Percentiles rank a stretch among this genome's conserved stretches.
Evolutionary conservation across 2,113 vertebrate genomes (phyloP).

Genomic region (Astatoreochromis straeleni): DNA sequence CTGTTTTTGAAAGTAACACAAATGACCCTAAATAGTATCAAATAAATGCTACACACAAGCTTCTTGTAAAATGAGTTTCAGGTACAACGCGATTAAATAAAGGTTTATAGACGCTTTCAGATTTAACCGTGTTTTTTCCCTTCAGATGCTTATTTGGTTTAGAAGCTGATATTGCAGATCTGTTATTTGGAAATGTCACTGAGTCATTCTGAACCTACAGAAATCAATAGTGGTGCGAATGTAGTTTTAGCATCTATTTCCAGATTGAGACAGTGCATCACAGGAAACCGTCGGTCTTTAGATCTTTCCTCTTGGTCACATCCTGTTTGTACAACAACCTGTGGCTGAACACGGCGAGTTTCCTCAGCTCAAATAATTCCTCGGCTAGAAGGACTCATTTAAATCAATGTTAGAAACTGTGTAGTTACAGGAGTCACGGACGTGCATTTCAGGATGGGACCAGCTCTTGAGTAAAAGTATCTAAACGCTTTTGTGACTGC

Average conservation of each 20-base stretch:
- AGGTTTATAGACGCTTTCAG: background rate
- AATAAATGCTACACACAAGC: rapidly evolving
- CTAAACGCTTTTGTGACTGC: background rate
- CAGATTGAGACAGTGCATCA: background rate
- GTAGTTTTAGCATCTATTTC: background rate
- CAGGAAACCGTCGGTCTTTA: background rate
- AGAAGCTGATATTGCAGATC: background rate
- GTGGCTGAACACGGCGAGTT: background rate
- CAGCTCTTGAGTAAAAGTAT: background rate
- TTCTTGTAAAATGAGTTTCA: background rate
- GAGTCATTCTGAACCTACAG: background rate
- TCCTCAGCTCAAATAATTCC: background rate
- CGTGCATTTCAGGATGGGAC: background rate
- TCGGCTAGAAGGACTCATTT: background rate
- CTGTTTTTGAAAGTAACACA: background rate
- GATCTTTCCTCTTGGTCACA: background rate
- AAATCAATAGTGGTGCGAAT: rapidly evolving
- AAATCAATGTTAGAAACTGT: background rate
- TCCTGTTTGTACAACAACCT: background rate
- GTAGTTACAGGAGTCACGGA: background rate
- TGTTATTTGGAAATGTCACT: background rate
- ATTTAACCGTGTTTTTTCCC: background rate
- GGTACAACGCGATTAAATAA: background rate
- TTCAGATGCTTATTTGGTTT: background rate
- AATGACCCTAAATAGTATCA: background rate